These are phyloP conservation scores for Cyprinella venusta DNA, from an alignment of 2,797 vertebrate genomes.

Conservation along the genomic window DNA sequence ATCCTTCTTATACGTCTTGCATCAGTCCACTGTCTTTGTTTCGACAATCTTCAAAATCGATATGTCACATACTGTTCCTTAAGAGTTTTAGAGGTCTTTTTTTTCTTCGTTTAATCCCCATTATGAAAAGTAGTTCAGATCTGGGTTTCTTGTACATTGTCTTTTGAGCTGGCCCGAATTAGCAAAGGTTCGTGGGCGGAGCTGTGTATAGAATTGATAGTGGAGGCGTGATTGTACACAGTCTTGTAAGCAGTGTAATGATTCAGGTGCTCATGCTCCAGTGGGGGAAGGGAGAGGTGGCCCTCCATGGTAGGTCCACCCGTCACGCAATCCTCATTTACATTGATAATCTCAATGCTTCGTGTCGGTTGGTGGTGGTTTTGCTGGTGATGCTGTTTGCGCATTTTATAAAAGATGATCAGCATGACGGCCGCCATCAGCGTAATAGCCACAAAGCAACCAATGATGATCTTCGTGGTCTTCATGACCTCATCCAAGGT, in stretches of 20 bases:
- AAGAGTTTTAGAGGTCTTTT: conserved; percentile 60
- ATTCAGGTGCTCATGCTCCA: conserved; percentile 99
- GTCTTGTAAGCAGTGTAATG: conserved; percentile 99
- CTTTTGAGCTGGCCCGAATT: conserved; percentile 99
- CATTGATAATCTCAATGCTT: conserved; percentile 98
- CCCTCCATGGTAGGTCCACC: conserved; percentile 93
- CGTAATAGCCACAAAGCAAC: conserved; percentile 99
- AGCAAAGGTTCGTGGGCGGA: conserved; percentile 99
- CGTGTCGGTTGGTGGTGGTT: conserved; percentile 94
- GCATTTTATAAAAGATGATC: conserved; percentile 99
- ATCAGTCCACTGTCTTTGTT: conserved; percentile 63
- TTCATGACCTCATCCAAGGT: conserved; percentile 99
- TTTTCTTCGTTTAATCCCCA: conserved; percentile 72
- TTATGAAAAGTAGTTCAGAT: conserved; percentile 87
- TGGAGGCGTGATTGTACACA: conserved; percentile 97
- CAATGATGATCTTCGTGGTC: conserved; percentile 99
- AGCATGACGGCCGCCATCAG: conserved; percentile 99
- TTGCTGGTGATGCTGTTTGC: conserved; percentile 99
- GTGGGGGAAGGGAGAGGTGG: conserved; percentile 94
- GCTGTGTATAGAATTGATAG: conserved; percentile 99
- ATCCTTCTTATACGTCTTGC: conserved; percentile 68
- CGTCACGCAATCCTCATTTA: conserved; percentile 95
- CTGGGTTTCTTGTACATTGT: conserved; percentile 99
- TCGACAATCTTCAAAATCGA: conserved; percentile 64
- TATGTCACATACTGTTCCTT: conserved; percentile 66